phyloP scores from a whole-genome alignment of 2,797 vertebrate genomes.

The Astyanax mexicanus region DNA sequence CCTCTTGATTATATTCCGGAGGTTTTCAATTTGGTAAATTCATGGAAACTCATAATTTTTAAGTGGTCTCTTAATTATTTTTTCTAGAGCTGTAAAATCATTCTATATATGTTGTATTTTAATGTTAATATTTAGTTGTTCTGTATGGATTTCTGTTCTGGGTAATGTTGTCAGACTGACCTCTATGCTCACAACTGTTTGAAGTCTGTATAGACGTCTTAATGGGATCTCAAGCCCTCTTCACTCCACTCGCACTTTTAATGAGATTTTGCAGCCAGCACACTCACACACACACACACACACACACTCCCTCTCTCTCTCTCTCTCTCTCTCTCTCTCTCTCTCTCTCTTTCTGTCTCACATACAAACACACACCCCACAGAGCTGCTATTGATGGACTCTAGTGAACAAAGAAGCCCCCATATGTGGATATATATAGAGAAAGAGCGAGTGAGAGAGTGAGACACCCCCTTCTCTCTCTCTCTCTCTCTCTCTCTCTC shows the following conservation, averaged over 20 bases:
- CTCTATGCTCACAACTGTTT: constrained; percentile 33
- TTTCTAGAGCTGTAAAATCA: too few species aligned
- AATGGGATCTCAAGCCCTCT: constrained; percentile 59
- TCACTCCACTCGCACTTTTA: constrained; percentile 55
- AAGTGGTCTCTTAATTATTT: too few species aligned
- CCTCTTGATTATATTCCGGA: too few species aligned
- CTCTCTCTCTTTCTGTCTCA: too few species aligned
- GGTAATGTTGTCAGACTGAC: constrained; percentile 11
- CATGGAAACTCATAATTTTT: too few species aligned
- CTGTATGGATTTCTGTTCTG: constrained; percentile 20
- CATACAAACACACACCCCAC: constrained; percentile 47
- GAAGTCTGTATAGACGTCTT: constrained; percentile 53
- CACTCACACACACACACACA: background rate
- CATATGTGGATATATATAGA: constrained; percentile 32
- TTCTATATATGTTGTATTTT: background rate
- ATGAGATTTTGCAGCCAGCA: constrained; percentile 59
- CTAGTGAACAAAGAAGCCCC: constrained; percentile 75
- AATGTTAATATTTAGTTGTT: constrained; percentile 2
- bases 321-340: too few species aligned
- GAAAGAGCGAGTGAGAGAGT: too few species aligned
- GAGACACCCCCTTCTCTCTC: constrained; percentile 27
- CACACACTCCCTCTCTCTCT: too few species aligned
- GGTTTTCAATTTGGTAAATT: too few species aligned
- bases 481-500: constrained; percentile 47
- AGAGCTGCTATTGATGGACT: constrained; percentile 75